Conservation (phyloP, 2,113 vertebrate genomes). For the Neogale vison region DNA sequence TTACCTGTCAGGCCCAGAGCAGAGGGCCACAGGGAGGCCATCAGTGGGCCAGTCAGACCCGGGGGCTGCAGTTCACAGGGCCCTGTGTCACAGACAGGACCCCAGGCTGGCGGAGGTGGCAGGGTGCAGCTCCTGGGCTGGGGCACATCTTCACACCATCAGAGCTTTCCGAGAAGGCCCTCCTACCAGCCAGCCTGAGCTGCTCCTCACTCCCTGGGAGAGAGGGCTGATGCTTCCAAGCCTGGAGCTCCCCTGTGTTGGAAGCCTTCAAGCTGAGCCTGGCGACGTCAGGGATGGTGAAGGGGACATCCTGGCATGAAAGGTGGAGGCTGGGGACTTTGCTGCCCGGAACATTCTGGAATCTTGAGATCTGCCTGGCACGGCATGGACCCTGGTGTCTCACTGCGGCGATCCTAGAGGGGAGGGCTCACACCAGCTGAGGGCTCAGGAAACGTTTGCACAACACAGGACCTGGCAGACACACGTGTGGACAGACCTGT, state of each 20-base stretch:
- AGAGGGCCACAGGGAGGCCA: neutral
- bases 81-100: neutral
- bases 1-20: neutral
- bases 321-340: neutral
- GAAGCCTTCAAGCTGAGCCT: neutral
- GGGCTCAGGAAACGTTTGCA: neutral
- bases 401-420: neutral
- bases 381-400: neutral
- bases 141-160: neutral
- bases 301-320: neutral
- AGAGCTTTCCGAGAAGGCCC: neutral
- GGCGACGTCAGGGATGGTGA: neutral
- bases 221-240: neutral
- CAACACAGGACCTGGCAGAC: no score
- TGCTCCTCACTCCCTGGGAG: neutral
- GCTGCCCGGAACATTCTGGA: neutral
- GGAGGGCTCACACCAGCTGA: rapidly evolving
- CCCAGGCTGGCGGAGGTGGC: neutral
- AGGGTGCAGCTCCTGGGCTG: neutral
- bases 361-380: neutral
- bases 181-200: neutral
- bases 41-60: neutral
- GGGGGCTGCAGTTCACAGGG: neutral
- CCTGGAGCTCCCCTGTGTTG: neutral
- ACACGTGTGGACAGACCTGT: no score